Evolutionary conservation across 2,797 vertebrate species (phyloP).

Genomic region (Peromyscus attwateri): DNA sequence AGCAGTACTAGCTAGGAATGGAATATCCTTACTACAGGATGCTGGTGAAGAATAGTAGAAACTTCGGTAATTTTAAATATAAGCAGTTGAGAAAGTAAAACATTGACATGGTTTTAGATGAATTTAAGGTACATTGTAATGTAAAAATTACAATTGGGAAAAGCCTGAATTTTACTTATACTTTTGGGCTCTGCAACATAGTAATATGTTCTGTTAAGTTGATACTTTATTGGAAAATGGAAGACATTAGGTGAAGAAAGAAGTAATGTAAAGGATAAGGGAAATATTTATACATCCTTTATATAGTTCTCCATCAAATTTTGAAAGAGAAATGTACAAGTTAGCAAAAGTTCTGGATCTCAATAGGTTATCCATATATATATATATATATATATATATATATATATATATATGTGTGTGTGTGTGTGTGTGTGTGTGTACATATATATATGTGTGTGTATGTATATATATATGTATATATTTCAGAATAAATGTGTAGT

Average conservation of each 20-base stretch:
- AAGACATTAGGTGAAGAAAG: background rate
- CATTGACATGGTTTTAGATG: background rate
- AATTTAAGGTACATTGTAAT: background rate
- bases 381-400: too few species aligned
- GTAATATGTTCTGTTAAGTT: background rate
- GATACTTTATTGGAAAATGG: background rate
- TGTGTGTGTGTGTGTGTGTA: too few species aligned
- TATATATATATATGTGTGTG: too few species aligned
- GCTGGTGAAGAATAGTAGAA: background rate
- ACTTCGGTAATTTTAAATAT: background rate
- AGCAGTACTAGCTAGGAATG: background rate
- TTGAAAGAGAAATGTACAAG: background rate
- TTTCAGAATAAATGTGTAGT: background rate
- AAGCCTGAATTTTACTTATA: background rate
- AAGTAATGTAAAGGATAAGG: background rate
- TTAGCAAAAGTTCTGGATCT: background rate
- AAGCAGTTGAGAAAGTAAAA: background rate
- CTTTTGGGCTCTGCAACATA: background rate
- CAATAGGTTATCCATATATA: background rate
- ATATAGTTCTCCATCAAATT: background rate
- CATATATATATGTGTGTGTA: too few species aligned
- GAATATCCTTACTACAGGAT: background rate
- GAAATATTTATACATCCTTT: background rate
- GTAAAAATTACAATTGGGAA: background rate
- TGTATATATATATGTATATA: background rate